Base-by-base conservation (phyloP, 1,140 invertebrate genomes). In the Paracyclopina nana region DNA sequence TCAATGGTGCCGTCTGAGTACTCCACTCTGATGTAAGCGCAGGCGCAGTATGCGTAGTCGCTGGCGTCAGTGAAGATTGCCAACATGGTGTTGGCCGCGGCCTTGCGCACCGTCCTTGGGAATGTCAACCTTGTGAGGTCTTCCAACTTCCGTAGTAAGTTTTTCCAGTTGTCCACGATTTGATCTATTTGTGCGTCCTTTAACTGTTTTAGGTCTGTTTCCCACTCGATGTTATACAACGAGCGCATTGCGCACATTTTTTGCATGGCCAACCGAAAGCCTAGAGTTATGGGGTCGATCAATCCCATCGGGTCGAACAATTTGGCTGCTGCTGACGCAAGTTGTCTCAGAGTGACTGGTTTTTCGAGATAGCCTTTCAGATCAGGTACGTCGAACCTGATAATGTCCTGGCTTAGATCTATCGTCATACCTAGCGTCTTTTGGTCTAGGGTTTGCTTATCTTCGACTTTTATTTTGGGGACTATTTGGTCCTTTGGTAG, bases 51-150 rank as follows among this genome's bases (percentile, higher is more conserved):
- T 1, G 60, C 61, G 14, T 46, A 14, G 26, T 60, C 54, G 12
- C 55, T 58, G 1, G 60, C 60, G 53, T 63, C 61, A 14, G 50
- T 55, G 49, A 61, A 62, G 2, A 57, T 51, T 30, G 60, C 57
- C 6, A 62, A 44, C 41, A 60, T 53, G 6, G 50, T 25, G 20
- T 28, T 14, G 8, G 16, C 41, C 3, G 18, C 24, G 6, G 4
- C 27, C 18, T 9, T 5, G 20, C 34, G 24, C 11, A 48, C 52
- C 29, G 49, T 48, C 22, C 53, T 34, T 1, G 27, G 49, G 16
- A 57, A 31, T 22, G 27, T 27, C 2, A 55, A 16, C 1, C 0
- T 26, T 4, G 5, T 27, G 6, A 54, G 53, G 0, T n/a, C 5
- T 6, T 6, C 27, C 11, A 55, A 34, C 9, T 46, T 24, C 1